Base-by-base conservation (phyloP, 2,888 invertebrate genomes). In the Unio pictorum region DNA sequence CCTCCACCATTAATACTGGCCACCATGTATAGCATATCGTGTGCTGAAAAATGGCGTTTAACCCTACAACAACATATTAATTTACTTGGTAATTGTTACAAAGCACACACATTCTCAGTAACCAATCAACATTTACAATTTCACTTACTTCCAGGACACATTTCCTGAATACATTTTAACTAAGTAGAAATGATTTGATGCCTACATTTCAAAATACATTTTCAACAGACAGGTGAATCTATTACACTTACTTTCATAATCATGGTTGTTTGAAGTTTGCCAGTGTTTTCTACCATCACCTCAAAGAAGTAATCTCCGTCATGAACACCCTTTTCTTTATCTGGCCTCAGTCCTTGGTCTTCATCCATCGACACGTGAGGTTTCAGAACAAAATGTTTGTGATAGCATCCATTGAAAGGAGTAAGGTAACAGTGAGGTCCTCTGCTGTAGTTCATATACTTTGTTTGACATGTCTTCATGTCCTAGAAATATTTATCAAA, bases 351-450 rank as follows among this genome's bases (percentile, higher is more conserved):
- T 18, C 81, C 81, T 28, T 70, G 72, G 15, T 63, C 58, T n/a
- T 61, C 61, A 7, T 57, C 67, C 18, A 66, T 68, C 17, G 58
- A 66, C 26, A 68, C 55, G 55, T 26, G n/a, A 20, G 82, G 81
- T 65, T 68, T 75, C 11, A 80, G 68, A 55, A 74, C 74, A 61
- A 76, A 82, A 69, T 81, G 79, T 23, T 66, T 65, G 59, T 83
- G 81, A 62, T 68, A 80, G 60, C 82, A 83, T 8, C 79, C 82
- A 58, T 68, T 66, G 62, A 71, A 73, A 34, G 80, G 78, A 1
- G 81, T 79, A 61, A 81, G 81, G 69, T 84, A 82, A 69, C 84
- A 84, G 55, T 76, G 67, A 4, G 75, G 60, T 55, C 80, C 82
- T 15, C 79, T 59, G 11, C 75, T 61, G 61, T 76, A 71, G n/a